phyloP scores from a whole-genome alignment of 2,113 vertebrate genomes.

The Saccopteryx bilineata region DNA sequence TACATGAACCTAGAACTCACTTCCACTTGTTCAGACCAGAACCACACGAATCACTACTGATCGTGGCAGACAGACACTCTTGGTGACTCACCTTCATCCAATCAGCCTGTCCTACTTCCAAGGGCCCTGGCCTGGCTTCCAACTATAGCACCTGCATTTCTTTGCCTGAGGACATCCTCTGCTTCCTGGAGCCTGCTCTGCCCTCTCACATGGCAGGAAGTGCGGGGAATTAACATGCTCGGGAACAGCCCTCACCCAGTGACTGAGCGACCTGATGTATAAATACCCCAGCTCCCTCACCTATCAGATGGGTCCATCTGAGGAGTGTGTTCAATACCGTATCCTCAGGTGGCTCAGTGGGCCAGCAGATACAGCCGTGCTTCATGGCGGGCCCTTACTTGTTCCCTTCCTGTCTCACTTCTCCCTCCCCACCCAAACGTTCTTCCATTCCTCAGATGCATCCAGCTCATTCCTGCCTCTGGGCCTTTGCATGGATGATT shows the following conservation, averaged over 20 bases:
- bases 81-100: neutral
- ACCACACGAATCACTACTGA: neutral
- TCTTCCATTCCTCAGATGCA: neutral
- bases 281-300: neutral
- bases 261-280: too few relatives aligned
- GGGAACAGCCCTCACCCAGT: neutral
- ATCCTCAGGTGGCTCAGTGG: neutral
- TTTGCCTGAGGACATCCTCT: neutral
- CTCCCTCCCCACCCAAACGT: neutral
- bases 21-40: neutral
- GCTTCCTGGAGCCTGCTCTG: neutral
- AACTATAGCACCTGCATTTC: neutral
- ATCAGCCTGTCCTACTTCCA: neutral
- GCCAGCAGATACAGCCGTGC: neutral
- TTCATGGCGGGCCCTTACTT: neutral
- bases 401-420: neutral
- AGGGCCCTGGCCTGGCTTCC: neutral
- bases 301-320: neutral
- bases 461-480: neutral
- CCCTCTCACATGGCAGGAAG: neutral
- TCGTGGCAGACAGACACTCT: neutral
- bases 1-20: neutral
- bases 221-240: accelerated
- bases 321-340: accelerated
- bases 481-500: neutral